These are phyloP conservation scores for Psophia crepitans DNA, from an alignment of 2,113 vertebrate genomes.

Conservation along the genomic window DNA sequence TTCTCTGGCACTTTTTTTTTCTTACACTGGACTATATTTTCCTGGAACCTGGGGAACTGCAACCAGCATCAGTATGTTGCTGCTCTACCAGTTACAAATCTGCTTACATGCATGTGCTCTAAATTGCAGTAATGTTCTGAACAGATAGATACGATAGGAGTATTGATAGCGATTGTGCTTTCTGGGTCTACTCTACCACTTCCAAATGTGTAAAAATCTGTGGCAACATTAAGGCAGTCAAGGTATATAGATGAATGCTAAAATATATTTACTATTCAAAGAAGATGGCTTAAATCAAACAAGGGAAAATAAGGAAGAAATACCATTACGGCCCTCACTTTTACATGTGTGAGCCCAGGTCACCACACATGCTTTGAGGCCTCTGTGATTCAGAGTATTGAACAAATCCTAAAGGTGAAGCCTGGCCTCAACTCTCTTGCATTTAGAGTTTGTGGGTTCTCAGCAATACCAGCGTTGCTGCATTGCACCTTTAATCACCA, in stretches of 20 bases:
- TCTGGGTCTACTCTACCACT: constrained; percentile 71
- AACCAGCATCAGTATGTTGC: constrained; percentile 30
- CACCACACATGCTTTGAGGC: not conserved
- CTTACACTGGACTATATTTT: constrained; percentile 44
- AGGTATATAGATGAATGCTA: constrained; percentile 77
- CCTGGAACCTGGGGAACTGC: constrained; percentile 46
- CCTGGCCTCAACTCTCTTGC: not conserved
- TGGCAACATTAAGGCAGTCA: constrained; percentile 81
- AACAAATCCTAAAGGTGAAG: constrained; percentile 4
- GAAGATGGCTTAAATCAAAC: constrained; percentile 75
- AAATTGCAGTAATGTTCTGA: constrained; percentile 41
- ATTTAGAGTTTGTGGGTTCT: not conserved
- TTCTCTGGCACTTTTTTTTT: constrained; percentile 55
- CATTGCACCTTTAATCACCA: not conserved
- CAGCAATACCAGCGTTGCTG: constrained; percentile 40
- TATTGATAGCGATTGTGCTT: constrained; percentile 68
- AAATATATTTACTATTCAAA: constrained; percentile 73
- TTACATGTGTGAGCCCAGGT: not conserved
- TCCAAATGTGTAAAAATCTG: constrained; percentile 70
- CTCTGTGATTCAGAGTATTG: not conserved
- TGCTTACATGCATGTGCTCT: constrained; percentile 53
- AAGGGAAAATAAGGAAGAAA: constrained; percentile 72
- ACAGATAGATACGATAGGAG: constrained; percentile 5
- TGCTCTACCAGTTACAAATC: constrained; percentile 41
- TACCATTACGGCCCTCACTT: constrained; percentile 8